phyloP scores from a whole-genome alignment of 2,888 invertebrate genomes.

The Polyploca ridens region DNA sequence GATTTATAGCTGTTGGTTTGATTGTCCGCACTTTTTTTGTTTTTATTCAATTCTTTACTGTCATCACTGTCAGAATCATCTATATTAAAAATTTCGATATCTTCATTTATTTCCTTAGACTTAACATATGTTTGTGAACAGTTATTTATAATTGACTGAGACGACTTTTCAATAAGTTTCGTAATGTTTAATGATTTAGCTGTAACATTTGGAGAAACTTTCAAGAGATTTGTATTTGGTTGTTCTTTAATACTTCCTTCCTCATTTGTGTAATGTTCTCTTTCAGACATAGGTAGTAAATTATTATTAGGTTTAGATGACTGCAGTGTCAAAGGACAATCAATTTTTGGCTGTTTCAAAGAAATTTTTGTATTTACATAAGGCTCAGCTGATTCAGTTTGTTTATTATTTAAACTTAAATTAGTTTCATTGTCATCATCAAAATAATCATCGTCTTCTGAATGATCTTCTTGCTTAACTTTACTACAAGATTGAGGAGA shows the following conservation, averaged over 20 bases:
- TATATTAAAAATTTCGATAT: conserved; percentile 72
- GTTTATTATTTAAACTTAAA: conserved; percentile 19
- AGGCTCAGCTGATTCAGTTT: conserved; percentile 22
- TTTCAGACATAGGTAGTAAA: conserved; percentile 23
- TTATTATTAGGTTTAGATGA: conserved; percentile 14
- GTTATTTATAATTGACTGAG: conserved; percentile 32
- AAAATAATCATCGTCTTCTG: conserved; percentile 31
- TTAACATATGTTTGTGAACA: conserved; percentile 32
- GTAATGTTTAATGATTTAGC: conserved; percentile 52
- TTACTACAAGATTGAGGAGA: conserved; percentile 27
- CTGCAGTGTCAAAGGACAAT: conserved; percentile 4
- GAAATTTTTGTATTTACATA: conserved; percentile 23
- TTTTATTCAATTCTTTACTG: conserved; percentile 37
- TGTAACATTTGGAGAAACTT: conserved; percentile 61
- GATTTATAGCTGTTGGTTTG: conserved; percentile 20
- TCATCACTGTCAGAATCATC: conserved; percentile 74
- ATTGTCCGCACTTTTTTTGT: conserved; percentile 20
- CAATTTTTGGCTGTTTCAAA: conserved; percentile 22
- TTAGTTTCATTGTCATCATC: conserved; percentile 29
- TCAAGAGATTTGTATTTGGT: conserved; percentile 49
- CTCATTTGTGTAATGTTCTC: conserved; percentile 22
- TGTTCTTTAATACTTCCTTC: conserved; percentile 34
- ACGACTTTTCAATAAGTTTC: conserved; percentile 25
- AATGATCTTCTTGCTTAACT: conserved; percentile 13
- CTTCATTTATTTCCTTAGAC: conserved; percentile 48